Base-by-base conservation (phyloP, 1,140 invertebrate genomes). In the Eciton burchellii region DNA sequence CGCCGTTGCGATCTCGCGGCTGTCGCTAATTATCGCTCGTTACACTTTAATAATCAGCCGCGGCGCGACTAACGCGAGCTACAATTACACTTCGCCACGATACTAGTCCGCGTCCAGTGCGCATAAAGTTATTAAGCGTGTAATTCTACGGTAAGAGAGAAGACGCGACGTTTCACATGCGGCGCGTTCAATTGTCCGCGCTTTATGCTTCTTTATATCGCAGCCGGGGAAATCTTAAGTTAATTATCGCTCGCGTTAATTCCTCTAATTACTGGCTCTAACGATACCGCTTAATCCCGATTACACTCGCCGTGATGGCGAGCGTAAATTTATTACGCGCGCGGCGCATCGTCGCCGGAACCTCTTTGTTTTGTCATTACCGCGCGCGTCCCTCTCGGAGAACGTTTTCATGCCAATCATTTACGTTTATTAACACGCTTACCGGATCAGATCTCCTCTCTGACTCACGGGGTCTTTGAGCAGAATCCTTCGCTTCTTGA, bases 211-310 rank as follows among this genome's bases (percentile, higher is more conserved):
- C 19, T 24, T 19, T 29, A 26, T 29, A 41, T 52, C 19, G 29
- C 49, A 16, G 16, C 41, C 16, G 29, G 6, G 11, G 0, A 19
- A 35, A 79, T 79, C 24, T 68, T 43, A 29, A 77, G 35, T 24
- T 79, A 56, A 79, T 70, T 57, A 56, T 54, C 52, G 35, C 35
- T 5, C 24, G n/a, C n/a, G 16, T 70, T 79, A 79, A 79, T 12
- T 12, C 43, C 21, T 79, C 56, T 79, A 79, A 79, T 79, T 45
- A 19, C n/a, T 24, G 21, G 29, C 8, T 35, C 26, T 12, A 49
- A 14, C 24, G 24, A n/a, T n/a, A n/a, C n/a, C 41, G 45, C 12
- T 79, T 70, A 79, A 56, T 35, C 16, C n/a, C 49, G 14, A 79
- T 79, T 45, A 56, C 3, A 4, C 16, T 45, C 16, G 49, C 49